Evolutionary conservation across 2,888 invertebrate species (phyloP).

Genomic region (Sceliomorpha sp.): DNA sequence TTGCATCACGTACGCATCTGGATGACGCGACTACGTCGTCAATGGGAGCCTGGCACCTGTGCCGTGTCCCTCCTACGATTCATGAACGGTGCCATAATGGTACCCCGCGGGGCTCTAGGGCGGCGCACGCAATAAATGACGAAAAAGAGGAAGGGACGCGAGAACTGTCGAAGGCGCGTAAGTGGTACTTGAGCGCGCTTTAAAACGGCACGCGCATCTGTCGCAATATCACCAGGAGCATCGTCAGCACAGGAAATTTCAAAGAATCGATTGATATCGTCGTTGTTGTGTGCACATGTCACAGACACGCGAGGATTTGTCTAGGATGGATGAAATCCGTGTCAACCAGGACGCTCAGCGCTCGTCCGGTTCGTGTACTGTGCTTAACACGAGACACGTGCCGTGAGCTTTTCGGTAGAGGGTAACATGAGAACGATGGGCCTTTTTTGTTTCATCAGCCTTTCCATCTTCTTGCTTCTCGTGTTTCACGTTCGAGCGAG

Average conservation of each 20-base stretch:
- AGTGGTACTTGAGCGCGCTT: conserved; percentile 62
- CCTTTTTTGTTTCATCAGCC: conserved; percentile 58
- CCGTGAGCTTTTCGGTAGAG: conserved; percentile 41
- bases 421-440: conserved; percentile 68
- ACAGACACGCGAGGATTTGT: neutral
- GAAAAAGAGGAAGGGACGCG: conserved; percentile 18
- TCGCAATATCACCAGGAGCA: conserved; percentile 70
- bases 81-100: conserved; percentile 39
- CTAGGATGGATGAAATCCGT: conserved; percentile 25
- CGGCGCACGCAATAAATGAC: conserved; percentile 26
- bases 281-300: conserved; percentile 41
- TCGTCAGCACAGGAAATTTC: conserved; percentile 63
- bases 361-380: conserved; percentile 35
- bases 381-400: conserved; percentile 37
- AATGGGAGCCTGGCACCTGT: conserved; percentile 48
- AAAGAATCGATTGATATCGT: conserved; percentile 25
- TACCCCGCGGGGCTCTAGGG: conserved; percentile 24
- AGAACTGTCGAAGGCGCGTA: conserved; percentile 19
- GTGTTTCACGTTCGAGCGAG: conserved; percentile 44
- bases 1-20: conserved; percentile 55
- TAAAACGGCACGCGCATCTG: conserved; percentile 74
- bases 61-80: conserved; percentile 21
- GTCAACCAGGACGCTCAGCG: conserved; percentile 41
- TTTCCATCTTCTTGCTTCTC: conserved; percentile 60
- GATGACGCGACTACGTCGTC: conserved; percentile 39